Evolutionary conservation across 2,888 invertebrate species (phyloP), one percentile per base, ranked within the genome.

Genomic region (Mythimna vitellina): DNA sequence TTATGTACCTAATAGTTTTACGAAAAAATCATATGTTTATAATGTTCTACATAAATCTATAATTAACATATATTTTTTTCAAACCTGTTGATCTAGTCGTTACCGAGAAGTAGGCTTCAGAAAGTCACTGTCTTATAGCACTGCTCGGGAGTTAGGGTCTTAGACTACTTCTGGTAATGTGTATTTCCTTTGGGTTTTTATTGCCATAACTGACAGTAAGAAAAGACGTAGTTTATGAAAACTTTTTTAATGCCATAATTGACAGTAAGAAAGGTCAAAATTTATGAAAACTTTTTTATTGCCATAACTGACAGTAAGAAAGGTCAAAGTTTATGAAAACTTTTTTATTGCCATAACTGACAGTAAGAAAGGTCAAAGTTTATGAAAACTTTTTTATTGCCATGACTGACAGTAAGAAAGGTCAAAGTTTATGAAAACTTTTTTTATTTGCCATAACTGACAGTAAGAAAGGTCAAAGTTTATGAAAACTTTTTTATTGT

Each of bases 81-180:
- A 29, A 29, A 29, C 29, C 29, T 29, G 29, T 29, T 29, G 29
- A 29, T 3, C 29, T 29, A 29, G 3, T 3, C 29, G 29, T 29
- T 29, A 29, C 29, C 29, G 29, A 29, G 29, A 3, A 2, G 1
- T 29, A 29, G 29, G 25, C 25, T 25, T 25, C 25, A 25, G 25
- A 25, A 25, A 25, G 25, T 25, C 25, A 25, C n/a, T n/a, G 25
- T 25, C 2, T 25, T 25, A 25, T 25, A 25, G 25, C 25, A 25
- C 25, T 25, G 25, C 25, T 25, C 25, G 25, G 25, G 25, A 25
- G 25, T 25, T 25, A 25, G 25, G 25, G 25, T 2, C 25, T 25
- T 25, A 25, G 25, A 67, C 74, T 76, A 66, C 58, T 64, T 72
- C 49, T 70, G 42, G 22, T 66, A 69, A 73, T 63, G 38, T 65